phyloP scores from a whole-genome alignment of 2,797 vertebrate species.

The Melanotaenia pygmaea region DNA sequence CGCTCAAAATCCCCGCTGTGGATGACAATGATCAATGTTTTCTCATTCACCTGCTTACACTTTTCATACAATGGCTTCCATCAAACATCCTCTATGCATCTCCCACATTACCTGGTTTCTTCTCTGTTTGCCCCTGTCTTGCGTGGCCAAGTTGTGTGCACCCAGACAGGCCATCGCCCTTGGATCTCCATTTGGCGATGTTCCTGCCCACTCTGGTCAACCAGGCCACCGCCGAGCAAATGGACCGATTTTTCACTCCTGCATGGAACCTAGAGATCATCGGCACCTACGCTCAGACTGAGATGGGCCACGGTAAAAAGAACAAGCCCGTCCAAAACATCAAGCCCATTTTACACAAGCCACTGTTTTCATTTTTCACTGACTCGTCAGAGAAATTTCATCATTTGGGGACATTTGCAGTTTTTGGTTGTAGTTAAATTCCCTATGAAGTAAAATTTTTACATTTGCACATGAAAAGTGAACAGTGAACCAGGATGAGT shows the following conservation, averaged over 20 bases:
- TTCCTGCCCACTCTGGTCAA: slow-evolving; percentile 98
- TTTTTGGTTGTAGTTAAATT: not conserved
- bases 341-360: not conserved
- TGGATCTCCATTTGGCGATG: slow-evolving; percentile 99
- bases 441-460: not conserved
- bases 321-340: slow-evolving; percentile 27
- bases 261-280: slow-evolving; percentile 99
- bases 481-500: not conserved
- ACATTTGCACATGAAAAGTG: not conserved
- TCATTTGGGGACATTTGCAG: not conserved
- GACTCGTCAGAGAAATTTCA: not conserved
- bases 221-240: slow-evolving; percentile 95
- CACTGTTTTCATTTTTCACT: not conserved
- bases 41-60: slow-evolving; percentile 15
- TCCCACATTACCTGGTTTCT: slow-evolving; percentile 33
- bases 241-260: slow-evolving; percentile 96
- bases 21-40: not conserved
- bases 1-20: slow-evolving; percentile 1
- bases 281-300: slow-evolving; percentile 99
- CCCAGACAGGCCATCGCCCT: slow-evolving; percentile 87
- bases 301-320: slow-evolving; percentile 98
- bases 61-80: slow-evolving; percentile 8
- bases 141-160: slow-evolving; percentile 88
- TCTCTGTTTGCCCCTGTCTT: slow-evolving; percentile 25
- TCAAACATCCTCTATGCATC: slow-evolving; percentile 6